Base-by-base conservation (phyloP, 2,113 vertebrate species). In the Polyodon spathula region DNA sequence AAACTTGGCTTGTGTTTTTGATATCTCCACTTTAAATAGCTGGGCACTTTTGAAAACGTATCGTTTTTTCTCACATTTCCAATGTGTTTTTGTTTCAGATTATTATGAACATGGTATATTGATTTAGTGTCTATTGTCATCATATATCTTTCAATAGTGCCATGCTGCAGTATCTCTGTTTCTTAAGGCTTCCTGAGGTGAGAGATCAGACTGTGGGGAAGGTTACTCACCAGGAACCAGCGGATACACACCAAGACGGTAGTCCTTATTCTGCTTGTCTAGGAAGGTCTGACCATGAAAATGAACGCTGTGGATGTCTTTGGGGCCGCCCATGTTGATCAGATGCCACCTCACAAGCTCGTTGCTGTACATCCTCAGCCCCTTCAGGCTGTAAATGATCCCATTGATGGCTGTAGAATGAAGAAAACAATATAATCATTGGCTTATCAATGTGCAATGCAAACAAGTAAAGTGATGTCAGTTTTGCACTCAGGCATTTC, bases 201-300 rank as follows among this genome's bases (percentile, higher is more conserved):
- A 37, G 4, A 40, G 4, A 44, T 68, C 64, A 61, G 43, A 8
- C 59, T 40, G 38, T 38, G 16, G 27, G 27, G 27, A 27, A 27
- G 27, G 27, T 37, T 27, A 16, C 62, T 78, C 78, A 93, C 96
- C 96, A 59, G 96, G 93, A 62, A 95, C 80, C 53, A 98, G 88
- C 0, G 89, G 87, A 66, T 81, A 92, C 62, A 92, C 82, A 4
- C 89, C 88, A 61, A 91, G 82, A 61, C 88, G 91, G 68, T 89
- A 79, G 69, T 81, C 77, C 48, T 69, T 81, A 9, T 71, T 73
- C 59, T 89, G 80, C 11, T 88, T 91, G 62, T 94, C 87, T 57
- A 79, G 67, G 67, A 99, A 88, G 1, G 89, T 97, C 80, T 99
- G 95, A 9, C 95, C 94, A 8, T 98, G 93, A 70, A 99, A 95